Evolutionary conservation across 2,113 vertebrate species (phyloP).

Genomic region (Hemiscyllium ocellatum): DNA sequence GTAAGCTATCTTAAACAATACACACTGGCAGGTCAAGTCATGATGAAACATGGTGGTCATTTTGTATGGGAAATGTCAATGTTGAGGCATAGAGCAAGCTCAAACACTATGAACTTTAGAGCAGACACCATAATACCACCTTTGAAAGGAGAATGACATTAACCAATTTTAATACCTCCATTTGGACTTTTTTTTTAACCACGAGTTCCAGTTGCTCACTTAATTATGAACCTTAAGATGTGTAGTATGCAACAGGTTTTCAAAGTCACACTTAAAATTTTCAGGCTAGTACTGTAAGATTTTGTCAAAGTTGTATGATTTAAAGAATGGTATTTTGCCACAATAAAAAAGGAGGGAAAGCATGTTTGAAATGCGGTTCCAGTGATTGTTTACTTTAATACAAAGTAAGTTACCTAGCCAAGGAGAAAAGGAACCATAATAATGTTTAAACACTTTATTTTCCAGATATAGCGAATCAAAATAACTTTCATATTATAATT

Average conservation of each 20-base stretch:
- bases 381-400: background rate
- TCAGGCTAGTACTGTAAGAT: background rate
- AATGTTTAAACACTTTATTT: background rate
- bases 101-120: background rate
- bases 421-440: background rate
- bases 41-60: background rate
- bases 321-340: background rate
- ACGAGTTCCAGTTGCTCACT: background rate
- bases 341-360: background rate
- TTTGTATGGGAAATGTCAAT: background rate
- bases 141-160: background rate
- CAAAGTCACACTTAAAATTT: background rate
- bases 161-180: background rate
- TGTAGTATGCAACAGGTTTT: background rate
- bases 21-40: background rate
- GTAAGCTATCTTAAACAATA: background rate
- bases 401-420: background rate
- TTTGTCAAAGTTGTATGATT: background rate
- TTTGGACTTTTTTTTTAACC: background rate
- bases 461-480: background rate
- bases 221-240: background rate
- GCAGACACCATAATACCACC: background rate
- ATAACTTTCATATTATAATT: background rate
- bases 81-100: too few species aligned
- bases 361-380: background rate